A percentile compares a stretch with the other conserved stretches of the same genome.
Evolutionary conservation across 2,797 vertebrate genomes (phyloP).

Genomic region (Caiman crocodilus): DNA sequence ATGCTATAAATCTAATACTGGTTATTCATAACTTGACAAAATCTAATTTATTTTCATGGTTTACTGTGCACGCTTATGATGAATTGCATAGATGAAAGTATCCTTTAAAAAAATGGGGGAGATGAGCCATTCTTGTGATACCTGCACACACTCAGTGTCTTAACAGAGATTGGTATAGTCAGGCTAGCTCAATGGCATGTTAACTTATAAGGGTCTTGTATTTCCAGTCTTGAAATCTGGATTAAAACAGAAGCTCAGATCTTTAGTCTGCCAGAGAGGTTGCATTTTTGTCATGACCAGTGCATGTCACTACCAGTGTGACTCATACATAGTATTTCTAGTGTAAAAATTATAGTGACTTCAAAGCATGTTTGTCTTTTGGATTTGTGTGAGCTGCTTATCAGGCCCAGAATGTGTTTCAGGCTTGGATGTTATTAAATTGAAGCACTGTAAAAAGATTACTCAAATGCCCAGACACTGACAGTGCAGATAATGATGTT

Average conservation of each 20-base stretch:
- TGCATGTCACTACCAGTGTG: neutral
- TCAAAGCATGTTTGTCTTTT: conserved; percentile 27
- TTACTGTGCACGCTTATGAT: conserved; percentile 37
- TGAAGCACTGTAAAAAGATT: conserved; percentile 66
- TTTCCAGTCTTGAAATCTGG: neutral
- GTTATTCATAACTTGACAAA: conserved; percentile 38
- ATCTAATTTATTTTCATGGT: conserved; percentile 44
- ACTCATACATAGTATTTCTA: neutral
- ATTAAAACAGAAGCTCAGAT: neutral
- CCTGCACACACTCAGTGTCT: neutral
- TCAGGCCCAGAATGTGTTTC: conserved; percentile 16
- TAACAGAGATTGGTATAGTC: neutral
- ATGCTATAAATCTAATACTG: conserved; percentile 33
- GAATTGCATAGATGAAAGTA: neutral
- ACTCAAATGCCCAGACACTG: conserved; percentile 55
- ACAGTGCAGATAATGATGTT: conserved; percentile 57
- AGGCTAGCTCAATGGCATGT: neutral
- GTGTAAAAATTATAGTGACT: conserved; percentile 8
- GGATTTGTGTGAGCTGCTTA: conserved; percentile 58
- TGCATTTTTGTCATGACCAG: neutral
- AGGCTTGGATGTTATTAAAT: conserved; percentile 58
- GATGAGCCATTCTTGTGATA: neutral
- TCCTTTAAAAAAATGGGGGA: neutral
- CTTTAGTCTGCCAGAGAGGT: neutral
- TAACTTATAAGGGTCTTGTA: neutral